Conservation (phyloP, 2,797 vertebrate genomes). For the Cuniculus paca region DNA sequence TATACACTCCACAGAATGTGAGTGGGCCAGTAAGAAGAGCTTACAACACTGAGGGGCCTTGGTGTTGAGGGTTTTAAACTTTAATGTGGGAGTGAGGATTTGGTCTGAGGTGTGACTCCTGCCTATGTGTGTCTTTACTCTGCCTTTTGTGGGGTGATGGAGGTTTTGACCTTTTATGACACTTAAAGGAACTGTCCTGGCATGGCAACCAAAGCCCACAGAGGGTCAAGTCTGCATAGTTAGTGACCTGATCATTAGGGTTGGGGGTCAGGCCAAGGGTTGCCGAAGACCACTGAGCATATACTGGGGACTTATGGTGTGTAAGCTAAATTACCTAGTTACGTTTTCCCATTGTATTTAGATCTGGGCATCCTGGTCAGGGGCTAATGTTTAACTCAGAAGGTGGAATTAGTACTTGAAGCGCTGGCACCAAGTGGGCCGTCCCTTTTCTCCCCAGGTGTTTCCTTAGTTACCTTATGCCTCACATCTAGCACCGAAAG, state of each 20-base stretch:
- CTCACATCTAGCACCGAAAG: not conserved
- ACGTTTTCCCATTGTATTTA: not conserved
- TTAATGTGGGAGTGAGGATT: not conserved
- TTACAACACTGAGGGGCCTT: not conserved
- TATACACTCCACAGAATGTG: not conserved
- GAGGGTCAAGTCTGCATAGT: not conserved
- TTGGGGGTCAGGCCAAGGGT: not conserved
- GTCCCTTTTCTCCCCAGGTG: not conserved
- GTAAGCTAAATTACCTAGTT: not conserved
- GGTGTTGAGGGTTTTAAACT: not conserved
- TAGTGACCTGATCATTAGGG: not conserved
- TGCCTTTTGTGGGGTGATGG: not conserved
- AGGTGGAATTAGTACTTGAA: not conserved
- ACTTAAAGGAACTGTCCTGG: not conserved
- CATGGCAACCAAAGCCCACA: not conserved
- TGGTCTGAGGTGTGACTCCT: not conserved
- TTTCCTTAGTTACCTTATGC: not conserved
- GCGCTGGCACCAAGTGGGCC: not conserved
- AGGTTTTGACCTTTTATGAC: not conserved
- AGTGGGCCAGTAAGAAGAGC: not conserved
- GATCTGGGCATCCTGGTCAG: not conserved
- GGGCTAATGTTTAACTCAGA: not conserved
- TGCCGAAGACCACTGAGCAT: not conserved
- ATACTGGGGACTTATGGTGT: not conserved
- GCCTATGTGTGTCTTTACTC: not conserved